Conservation (phyloP, 1,140 invertebrate species). For the Drosophila serrata region DNA sequence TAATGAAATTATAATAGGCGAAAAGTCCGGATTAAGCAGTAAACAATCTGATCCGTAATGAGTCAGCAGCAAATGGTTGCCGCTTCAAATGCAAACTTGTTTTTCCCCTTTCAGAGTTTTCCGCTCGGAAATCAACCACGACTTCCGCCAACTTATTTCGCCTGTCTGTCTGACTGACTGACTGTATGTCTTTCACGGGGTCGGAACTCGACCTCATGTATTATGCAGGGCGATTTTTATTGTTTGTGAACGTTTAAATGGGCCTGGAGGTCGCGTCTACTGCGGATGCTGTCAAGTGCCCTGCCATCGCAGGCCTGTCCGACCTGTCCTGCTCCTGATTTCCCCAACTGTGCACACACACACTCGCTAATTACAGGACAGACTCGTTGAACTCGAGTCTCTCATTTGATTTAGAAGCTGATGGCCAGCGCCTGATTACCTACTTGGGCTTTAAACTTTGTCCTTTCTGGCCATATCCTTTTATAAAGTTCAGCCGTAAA, state of each 20-base stretch:
- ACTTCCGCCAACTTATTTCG: slow-evolving; percentile 29
- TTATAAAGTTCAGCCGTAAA: slow-evolving; percentile 35
- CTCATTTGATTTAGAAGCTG: neutral
- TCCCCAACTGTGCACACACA: slow-evolving; percentile 2
- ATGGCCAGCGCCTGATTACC: slow-evolving; percentile 6
- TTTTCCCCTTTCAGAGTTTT: neutral
- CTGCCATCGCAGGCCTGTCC: slow-evolving; percentile 32
- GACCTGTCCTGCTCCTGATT: slow-evolving; percentile 14
- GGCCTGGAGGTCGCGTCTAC: slow-evolving; percentile 21
- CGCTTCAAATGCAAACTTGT: slow-evolving; percentile 39
- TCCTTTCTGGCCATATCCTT: slow-evolving; percentile 18
- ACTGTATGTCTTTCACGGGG: slow-evolving; percentile 45
- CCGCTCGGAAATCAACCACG: slow-evolving; percentile 22
- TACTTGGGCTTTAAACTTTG: slow-evolving; percentile 29
- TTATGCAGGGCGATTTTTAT: slow-evolving; percentile 67
- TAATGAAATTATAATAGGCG: slow-evolving; percentile 70
- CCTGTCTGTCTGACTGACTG: slow-evolving; percentile 33
- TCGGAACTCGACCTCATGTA: slow-evolving; percentile 54
- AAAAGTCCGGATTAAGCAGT: slow-evolving; percentile 5
- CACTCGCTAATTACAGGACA: slow-evolving; percentile 48
- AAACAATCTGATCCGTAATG: slow-evolving; percentile 61
- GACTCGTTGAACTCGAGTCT: slow-evolving; percentile 12
- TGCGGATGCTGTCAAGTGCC: slow-evolving; percentile 49
- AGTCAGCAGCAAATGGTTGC: slow-evolving; percentile 44
- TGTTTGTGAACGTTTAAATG: slow-evolving; percentile 68